Conservation (phyloP, 1,140 invertebrate species). For the Nixonia krombeini region DNA sequence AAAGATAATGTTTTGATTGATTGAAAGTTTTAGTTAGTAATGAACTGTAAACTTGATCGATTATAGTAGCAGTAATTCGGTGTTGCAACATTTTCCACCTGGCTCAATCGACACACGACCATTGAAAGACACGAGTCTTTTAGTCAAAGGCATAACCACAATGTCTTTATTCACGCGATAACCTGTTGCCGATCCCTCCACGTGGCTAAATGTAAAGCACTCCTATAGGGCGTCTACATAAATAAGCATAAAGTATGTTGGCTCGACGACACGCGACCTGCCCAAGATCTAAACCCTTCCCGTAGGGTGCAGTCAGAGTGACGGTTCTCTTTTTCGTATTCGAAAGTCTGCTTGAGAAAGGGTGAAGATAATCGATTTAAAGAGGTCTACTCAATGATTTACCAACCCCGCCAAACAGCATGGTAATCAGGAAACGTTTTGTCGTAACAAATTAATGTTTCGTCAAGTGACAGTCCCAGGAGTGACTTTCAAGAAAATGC, state of each 20-base stretch:
- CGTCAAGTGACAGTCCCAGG: too few species aligned
- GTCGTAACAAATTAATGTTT: too few species aligned
- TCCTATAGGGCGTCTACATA: slow-evolving; percentile 56
- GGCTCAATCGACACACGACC: slow-evolving; percentile 41
- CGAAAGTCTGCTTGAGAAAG: slow-evolving; percentile 55
- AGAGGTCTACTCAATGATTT: too few species aligned
- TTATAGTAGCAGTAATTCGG: background rate
- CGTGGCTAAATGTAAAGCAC: slow-evolving; percentile 54
- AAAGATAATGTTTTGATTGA: too few species aligned
- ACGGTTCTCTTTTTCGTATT: slow-evolving; percentile 48
- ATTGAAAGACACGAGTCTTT: slow-evolving; percentile 41
- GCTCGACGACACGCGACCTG: slow-evolving; percentile 56
- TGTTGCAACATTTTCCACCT: background rate
- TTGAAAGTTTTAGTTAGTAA: too few species aligned
- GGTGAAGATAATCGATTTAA: slow-evolving; percentile 64
- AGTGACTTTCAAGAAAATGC: too few species aligned
- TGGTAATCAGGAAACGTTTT: too few species aligned
- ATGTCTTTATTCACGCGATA: slow-evolving; percentile 52
- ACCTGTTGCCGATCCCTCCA: slow-evolving; percentile 49
- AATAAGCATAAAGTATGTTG: slow-evolving; percentile 62
- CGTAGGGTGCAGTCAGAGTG: slow-evolving; percentile 28
- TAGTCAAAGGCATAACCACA: slow-evolving; percentile 35
- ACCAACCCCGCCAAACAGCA: too few species aligned
- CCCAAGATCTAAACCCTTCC: slow-evolving; percentile 56
- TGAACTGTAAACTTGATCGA: too few species aligned